phyloP scores from a whole-genome alignment of 2,797 vertebrate genomes.

The Thripadectes ignobilis region DNA sequence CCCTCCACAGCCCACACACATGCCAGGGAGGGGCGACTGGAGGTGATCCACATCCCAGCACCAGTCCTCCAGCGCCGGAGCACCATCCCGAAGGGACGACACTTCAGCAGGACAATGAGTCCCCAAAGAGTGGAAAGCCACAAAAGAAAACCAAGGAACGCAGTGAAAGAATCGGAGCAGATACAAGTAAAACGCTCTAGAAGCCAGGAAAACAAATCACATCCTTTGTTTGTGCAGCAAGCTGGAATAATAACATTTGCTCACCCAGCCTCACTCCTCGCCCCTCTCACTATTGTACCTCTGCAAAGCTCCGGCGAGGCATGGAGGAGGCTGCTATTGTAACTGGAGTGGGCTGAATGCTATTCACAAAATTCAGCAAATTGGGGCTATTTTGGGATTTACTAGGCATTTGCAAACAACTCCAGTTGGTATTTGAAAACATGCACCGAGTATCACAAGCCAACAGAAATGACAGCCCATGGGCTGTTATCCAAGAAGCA shows the following conservation, averaged over 20 bases:
- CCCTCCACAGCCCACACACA: neutral
- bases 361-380: conserved; percentile 64
- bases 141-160: neutral
- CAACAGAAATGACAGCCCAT: conserved; percentile 22
- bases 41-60: neutral
- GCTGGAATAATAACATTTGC: conserved; percentile 69
- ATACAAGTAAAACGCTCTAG: conserved; percentile 34
- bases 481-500: conserved; percentile 15
- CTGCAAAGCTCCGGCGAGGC: neutral
- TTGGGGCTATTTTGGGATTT: conserved; percentile 70
- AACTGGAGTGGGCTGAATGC: conserved; percentile 50
- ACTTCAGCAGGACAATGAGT: neutral
- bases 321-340: conserved; percentile 55
- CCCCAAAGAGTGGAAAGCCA: conserved; percentile 1
- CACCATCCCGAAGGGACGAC: neutral
- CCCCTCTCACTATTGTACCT: conserved; percentile 53
- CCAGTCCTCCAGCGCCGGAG: neutral
- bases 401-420: conserved; percentile 69
- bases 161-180: neutral
- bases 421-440: conserved; percentile 70
- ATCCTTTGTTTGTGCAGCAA: conserved; percentile 64
- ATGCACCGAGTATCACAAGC: conserved; percentile 21
- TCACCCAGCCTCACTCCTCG: conserved; percentile 16
- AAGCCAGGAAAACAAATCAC: conserved; percentile 59
- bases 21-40: neutral